Base-by-base conservation (phyloP, 2,113 vertebrate species). In the Syrmaticus mikado region DNA sequence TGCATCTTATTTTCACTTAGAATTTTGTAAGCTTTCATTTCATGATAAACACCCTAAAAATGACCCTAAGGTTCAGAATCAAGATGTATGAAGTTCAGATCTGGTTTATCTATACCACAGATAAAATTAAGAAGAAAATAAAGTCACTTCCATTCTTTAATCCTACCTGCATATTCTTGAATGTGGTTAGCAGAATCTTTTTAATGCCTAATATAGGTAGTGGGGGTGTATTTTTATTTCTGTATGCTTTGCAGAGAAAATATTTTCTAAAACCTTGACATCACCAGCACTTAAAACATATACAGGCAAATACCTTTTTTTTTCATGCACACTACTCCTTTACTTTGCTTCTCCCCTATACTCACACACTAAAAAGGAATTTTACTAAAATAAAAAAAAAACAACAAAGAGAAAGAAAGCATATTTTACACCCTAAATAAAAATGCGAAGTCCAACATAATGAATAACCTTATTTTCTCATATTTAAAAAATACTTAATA, bases 61-160 rank as follows among this genome's bases (percentile, higher is more conserved):
- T n/a, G 2, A 74, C 65, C 82, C 85, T 46, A 64, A 86, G 90
- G 92, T 68, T 86, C 85, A 43, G 38, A 90, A 94, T 38, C 20
- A 66, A 61, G 28, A 76, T 76, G 14, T 12, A 70, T 32, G 66
- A 96, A 94, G 80, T 90, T 83, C 52, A 85, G 38, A 34, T 27
- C 65, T 74, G 19, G 11, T 92, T 95, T 46, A 91, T 64, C 46
- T 64, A 36, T 22, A 55, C 19, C 21, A 80, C 12, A 4, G 30
- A 25, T 20, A 8, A 92, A 87, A 91, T 64, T 18, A 65, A 38
- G 46, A 60, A 43, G 71, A 61, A 77, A 70, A 82, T 68, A 12
- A 80, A 83, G 20, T 17, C 0, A 70, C 41, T 85, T 77, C n/a
- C 21, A 78, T 14, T 57, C 55, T 53, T 48, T 34, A 67, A 38